Percentiles rank a stretch among this genome's conserved stretches.
Conservation (phyloP, 2,888 invertebrate species). For the Chironomus riparius region DNA sequence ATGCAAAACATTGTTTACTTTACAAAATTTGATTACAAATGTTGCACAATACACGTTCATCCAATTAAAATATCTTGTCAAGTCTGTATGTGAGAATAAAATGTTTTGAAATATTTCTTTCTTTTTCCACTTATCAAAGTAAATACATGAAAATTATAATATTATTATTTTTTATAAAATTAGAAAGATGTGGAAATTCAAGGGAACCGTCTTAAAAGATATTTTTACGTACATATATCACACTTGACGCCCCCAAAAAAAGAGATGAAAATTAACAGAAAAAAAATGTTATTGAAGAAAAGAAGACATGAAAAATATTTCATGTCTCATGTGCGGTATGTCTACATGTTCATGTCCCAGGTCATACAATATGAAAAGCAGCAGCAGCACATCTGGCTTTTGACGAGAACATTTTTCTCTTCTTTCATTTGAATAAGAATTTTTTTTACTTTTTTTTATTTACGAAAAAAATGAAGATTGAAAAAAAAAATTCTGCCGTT, state of each 20-base stretch:
- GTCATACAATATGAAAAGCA: neutral
- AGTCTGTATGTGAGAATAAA: too few species aligned
- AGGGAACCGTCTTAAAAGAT: neutral
- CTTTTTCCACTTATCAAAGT: too few species aligned
- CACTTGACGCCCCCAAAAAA: conserved; percentile 2
- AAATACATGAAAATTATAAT: too few species aligned
- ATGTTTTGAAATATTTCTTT: too few species aligned
- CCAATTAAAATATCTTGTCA: too few species aligned
- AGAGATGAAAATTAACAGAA: neutral
- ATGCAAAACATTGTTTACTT: too few species aligned
- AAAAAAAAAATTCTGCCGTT: neutral
- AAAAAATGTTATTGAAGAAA: neutral
- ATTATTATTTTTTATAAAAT: too few species aligned
- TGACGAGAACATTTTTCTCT: neutral
- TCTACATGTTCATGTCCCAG: neutral
- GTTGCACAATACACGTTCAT: too few species aligned
- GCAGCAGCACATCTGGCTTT: neutral
- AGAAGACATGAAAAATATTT: neutral
- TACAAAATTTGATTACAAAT: too few species aligned
- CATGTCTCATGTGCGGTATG: conserved; percentile 9
- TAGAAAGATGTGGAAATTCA: too few species aligned
- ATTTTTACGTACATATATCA: neutral
- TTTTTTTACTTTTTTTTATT: neutral
- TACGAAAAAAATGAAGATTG: neutral
- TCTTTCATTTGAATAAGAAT: neutral